Evolutionary conservation across 2,888 invertebrate genomes (phyloP).

Genomic region (Acleris emargana): DNA sequence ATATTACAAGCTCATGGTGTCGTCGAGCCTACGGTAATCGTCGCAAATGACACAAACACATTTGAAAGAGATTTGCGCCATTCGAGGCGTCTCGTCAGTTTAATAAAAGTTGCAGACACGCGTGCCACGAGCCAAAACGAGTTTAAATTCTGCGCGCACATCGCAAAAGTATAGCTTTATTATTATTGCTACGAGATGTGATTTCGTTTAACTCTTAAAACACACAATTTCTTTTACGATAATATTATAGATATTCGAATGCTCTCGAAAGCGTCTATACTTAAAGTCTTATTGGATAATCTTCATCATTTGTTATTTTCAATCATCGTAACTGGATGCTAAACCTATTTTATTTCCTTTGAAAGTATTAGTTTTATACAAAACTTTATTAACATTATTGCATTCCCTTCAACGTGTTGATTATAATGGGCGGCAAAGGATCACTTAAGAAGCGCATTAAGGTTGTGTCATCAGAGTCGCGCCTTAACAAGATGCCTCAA

Average conservation of each 20-base stretch:
- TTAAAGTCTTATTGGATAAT: too few species aligned
- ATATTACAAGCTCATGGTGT: constrained; percentile 29
- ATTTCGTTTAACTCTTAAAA: constrained; percentile 62
- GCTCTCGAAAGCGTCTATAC: too few species aligned
- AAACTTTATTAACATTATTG: background rate
- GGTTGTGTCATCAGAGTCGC: constrained; percentile 24
- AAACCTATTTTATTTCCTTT: too few species aligned
- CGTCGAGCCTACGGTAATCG: constrained; percentile 26
- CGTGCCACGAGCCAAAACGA: constrained; percentile 44
- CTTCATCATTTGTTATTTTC: too few species aligned
- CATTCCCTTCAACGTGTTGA: background rate
- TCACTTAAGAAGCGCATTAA: constrained; percentile 27
- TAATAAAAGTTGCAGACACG: constrained; percentile 50
- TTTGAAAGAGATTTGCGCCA: constrained; percentile 37
- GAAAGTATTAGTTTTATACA: background rate
- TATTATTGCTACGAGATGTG: constrained; percentile 62
- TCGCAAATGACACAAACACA: constrained; percentile 31
- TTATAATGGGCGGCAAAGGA: constrained; percentile 16
- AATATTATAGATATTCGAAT: constrained; percentile 58
- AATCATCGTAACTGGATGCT: too few species aligned
- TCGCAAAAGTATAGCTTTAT: constrained; percentile 71
- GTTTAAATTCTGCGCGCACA: constrained; percentile 66
- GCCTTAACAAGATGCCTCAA: constrained; percentile 34
- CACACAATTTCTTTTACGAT: constrained; percentile 48
- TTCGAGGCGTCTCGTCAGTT: constrained; percentile 42